Percentiles rank a stretch among this genome's conserved stretches.
Conservation (phyloP, 2,888 invertebrate genomes). For the Plusia festucae region DNA sequence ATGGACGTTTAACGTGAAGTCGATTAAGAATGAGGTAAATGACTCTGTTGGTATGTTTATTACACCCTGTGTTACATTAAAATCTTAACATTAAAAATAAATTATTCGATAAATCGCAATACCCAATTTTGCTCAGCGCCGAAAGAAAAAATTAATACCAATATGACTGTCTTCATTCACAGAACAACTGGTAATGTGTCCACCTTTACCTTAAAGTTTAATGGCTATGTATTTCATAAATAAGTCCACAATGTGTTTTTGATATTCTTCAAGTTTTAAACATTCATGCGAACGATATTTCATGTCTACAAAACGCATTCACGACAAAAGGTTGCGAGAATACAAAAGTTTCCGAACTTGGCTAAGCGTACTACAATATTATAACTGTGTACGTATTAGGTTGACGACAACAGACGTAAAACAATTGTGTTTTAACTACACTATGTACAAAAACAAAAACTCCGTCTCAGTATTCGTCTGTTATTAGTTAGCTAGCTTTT, state of each 20-base stretch:
- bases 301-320: not conserved
- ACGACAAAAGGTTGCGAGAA: not conserved
- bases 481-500: not conserved
- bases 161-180: no score
- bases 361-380: not conserved
- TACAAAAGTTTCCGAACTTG: not conserved
- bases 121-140: no score
- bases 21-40: conserved; percentile 16
- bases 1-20: conserved; percentile 25
- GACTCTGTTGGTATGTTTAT: conserved; percentile 4
- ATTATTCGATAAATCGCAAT: no score
- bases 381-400: not conserved
- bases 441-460: not conserved
- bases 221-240: no score
- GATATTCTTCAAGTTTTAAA: not conserved
- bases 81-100: no score
- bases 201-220: no score
- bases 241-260: not conserved
- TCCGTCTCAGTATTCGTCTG: not conserved
- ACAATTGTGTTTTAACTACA: not conserved
- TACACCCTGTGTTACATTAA: not conserved
- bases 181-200: no score
- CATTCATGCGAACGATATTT: conserved; percentile 6
- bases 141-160: no score
- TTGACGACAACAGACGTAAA: not conserved